Percentiles rank a stretch among this genome's conserved stretches.
These are phyloP conservation scores for Polydrusus pterygomalis DNA, from an alignment of 2,888 invertebrate genomes.

Conservation along the genomic window DNA sequence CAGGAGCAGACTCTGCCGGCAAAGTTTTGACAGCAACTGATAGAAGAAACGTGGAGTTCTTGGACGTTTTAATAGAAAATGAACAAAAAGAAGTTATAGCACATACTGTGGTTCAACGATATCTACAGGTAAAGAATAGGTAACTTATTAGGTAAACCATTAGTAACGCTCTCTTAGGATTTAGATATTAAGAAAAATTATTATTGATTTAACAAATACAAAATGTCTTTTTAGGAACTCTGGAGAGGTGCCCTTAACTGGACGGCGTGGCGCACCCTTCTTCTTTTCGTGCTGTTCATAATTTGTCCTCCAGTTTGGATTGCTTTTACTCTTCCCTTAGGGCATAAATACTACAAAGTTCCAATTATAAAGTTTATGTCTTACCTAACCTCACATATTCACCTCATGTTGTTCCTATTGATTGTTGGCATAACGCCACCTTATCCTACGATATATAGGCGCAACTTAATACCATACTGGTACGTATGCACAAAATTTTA, in stretches of 20 bases:
- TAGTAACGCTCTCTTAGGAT: not conserved
- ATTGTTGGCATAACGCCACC: conserved; percentile 93
- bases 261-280: conserved; percentile 95
- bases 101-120: conserved; percentile 97
- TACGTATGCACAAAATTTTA: conserved; percentile 15
- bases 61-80: conserved; percentile 97
- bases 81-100: conserved; percentile 99
- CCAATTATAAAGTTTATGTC: conserved; percentile 99
- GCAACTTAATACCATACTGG: conserved; percentile 55
- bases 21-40: conserved; percentile 96
- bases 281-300: conserved; percentile 94
- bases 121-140: conserved; percentile 88
- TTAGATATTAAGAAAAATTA: not conserved
- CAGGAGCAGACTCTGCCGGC: conserved; percentile 95
- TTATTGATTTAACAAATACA: not conserved
- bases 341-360: conserved; percentile 97
- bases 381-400: conserved; percentile 98
- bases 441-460: conserved; percentile 84
- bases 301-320: conserved; percentile 97
- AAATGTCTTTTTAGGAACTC: conserved; percentile 83
- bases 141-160: conserved; percentile 59
- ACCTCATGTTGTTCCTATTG: conserved; percentile 94
- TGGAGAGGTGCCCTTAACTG: conserved; percentile 98
- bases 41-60: conserved; percentile 93
- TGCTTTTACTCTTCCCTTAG: conserved; percentile 94